Conservation (phyloP, 2,888 invertebrate genomes). For the Andrena camellia region DNA sequence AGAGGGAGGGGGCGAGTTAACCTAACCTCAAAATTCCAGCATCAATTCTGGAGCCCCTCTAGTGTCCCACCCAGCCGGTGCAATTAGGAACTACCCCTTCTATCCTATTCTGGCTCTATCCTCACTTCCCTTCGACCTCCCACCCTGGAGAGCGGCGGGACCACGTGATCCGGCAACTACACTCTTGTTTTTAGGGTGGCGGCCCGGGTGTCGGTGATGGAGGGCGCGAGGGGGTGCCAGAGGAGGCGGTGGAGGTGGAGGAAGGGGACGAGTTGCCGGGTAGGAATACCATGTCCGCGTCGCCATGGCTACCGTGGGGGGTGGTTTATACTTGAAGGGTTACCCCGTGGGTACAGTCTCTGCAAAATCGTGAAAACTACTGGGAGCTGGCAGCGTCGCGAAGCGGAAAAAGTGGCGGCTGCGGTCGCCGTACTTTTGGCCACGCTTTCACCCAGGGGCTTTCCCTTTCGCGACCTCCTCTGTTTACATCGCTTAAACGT, state of each 20-base stretch:
- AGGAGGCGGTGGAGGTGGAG: conserved; percentile 66
- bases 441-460: conserved; percentile 77
- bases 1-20: conserved; percentile 75
- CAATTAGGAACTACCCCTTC: conserved; percentile 84
- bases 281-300: conserved; percentile 82
- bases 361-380: conserved; percentile 81
- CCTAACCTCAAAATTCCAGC: conserved; percentile 84
- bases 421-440: conserved; percentile 76
- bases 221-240: conserved; percentile 63
- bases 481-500: conserved; percentile 82
- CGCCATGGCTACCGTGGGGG: conserved; percentile 81
- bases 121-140: conserved; percentile 78
- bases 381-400: conserved; percentile 29
- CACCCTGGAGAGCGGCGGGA: conserved; percentile 73
- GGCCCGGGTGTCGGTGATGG: conserved; percentile 71
- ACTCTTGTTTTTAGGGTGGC: conserved; percentile 82
- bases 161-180: conserved; percentile 83
- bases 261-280: conserved; percentile 71
- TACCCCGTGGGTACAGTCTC: conserved; percentile 81
- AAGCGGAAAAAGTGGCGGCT: conserved; percentile 68
- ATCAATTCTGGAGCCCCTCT: conserved; percentile 82
- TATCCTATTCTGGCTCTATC: conserved; percentile 79
- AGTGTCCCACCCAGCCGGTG: conserved; percentile 81
- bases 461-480: conserved; percentile 81
- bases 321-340: conserved; percentile 83